Conservation (phyloP, 2,113 vertebrate genomes). For the Zosterops hypoxanthus region DNA sequence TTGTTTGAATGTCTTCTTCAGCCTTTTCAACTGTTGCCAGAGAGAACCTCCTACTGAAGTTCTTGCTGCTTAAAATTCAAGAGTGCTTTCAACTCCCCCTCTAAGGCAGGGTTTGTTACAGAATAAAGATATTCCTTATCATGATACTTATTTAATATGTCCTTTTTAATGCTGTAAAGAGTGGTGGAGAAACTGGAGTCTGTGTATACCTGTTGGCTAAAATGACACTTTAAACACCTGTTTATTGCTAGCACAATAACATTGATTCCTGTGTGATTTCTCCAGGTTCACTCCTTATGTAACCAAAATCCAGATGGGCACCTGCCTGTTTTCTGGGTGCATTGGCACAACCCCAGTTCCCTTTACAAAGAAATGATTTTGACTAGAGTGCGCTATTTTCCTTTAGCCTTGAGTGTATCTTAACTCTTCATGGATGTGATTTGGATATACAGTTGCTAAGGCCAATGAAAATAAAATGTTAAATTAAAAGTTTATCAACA, state of each 20-base stretch:
- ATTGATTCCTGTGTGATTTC: neutral
- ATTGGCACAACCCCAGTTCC: neutral
- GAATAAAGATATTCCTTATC: conserved; percentile 1
- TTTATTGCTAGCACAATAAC: neutral
- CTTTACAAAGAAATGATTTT: neutral
- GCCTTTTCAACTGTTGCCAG: conserved; percentile 19
- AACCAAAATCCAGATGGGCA: neutral
- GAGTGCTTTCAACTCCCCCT: conserved; percentile 11
- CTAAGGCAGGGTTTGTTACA: neutral
- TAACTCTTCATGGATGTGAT: neutral
- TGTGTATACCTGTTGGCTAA: neutral
- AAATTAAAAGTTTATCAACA: neutral
- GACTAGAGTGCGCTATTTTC: neutral
- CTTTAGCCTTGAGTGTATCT: neutral
- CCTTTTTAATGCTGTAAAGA: neutral
- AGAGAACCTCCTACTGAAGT: conserved; percentile 18
- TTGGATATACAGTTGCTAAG: neutral
- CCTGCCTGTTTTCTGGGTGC: neutral
- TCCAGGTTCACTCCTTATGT: neutral
- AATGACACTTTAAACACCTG: neutral
- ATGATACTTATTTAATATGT: neutral
- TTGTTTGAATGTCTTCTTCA: conserved; percentile 13
- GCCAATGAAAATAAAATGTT: neutral
- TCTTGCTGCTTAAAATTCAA: conserved; percentile 31
- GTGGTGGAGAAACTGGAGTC: neutral